These are phyloP conservation scores for Eupelmus urozonus DNA, from an alignment of 2,888 invertebrate species.

Conservation along the genomic window DNA sequence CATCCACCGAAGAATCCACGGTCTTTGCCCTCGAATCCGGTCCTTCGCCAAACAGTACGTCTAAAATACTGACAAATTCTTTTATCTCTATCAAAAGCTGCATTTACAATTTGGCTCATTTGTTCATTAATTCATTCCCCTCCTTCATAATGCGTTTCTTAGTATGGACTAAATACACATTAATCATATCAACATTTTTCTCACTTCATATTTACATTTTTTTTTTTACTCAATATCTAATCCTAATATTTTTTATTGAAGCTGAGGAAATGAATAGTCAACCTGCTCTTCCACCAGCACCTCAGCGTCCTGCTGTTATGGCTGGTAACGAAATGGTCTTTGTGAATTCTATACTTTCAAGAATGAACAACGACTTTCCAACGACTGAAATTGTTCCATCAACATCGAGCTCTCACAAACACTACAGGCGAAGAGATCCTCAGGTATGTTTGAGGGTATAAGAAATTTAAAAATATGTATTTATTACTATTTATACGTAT, in stretches of 20 bases:
- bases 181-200: not conserved
- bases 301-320: slow-evolving; percentile 74
- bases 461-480: not conserved
- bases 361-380: slow-evolving; percentile 59
- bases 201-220: not conserved
- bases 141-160: not conserved
- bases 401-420: slow-evolving; percentile 71
- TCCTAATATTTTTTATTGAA: slow-evolving; percentile 4
- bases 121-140: slow-evolving; percentile 5
- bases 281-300: slow-evolving; percentile 72
- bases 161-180: slow-evolving; percentile 42
- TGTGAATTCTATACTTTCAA: slow-evolving; percentile 66
- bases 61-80: slow-evolving; percentile 39
- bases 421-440: slow-evolving; percentile 69
- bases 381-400: slow-evolving; percentile 74
- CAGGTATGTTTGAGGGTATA: slow-evolving; percentile 68
- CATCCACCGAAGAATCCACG: slow-evolving; percentile 69
- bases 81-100: not conserved
- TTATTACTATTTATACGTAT: slow-evolving; percentile 16
- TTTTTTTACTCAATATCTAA: not conserved
- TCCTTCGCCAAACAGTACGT: slow-evolving; percentile 69
- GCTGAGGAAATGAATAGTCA: slow-evolving; percentile 61
- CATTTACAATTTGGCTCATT: not conserved
- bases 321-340: slow-evolving; percentile 77
- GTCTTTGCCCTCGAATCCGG: slow-evolving; percentile 70